Evolutionary conservation across 2,113 vertebrate genomes (phyloP).

Genomic region (Zapus hudsonius): DNA sequence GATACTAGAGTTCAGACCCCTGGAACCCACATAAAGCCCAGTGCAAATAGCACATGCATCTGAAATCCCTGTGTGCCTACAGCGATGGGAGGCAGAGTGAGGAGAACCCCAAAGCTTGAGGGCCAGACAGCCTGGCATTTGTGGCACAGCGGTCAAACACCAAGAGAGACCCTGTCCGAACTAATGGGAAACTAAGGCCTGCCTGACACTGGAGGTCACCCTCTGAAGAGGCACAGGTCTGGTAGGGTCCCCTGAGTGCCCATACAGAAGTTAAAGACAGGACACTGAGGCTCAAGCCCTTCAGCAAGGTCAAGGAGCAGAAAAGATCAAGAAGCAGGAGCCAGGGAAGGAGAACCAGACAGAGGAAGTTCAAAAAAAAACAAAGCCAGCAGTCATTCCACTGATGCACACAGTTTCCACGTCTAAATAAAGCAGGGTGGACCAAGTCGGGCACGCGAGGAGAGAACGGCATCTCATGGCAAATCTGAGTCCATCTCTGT

Average conservation of each 20-base stretch:
- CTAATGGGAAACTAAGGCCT: too few relatives aligned
- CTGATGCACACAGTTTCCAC: neutral
- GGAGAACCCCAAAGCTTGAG: too few relatives aligned
- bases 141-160: too few relatives aligned
- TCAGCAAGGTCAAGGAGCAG: neutral
- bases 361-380: neutral
- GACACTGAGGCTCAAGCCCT: neutral
- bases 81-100: too few relatives aligned
- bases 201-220: too few relatives aligned
- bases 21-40: too few relatives aligned
- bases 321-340: neutral
- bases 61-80: too few relatives aligned
- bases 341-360: neutral
- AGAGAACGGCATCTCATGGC: neutral
- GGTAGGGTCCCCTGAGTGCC: neutral
- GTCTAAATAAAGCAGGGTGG: constrained; percentile 29
- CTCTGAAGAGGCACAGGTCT: neutral
- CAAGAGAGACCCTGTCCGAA: too few relatives aligned
- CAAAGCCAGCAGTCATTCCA: neutral
- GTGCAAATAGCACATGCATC: too few relatives aligned
- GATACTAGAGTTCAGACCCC: too few relatives aligned
- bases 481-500: neutral
- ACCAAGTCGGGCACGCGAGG: neutral
- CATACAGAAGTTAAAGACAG: neutral
- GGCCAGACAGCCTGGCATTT: too few relatives aligned